Evolutionary conservation across 2,888 invertebrate genomes (phyloP).

Genomic region (Cosmia trapezina): DNA sequence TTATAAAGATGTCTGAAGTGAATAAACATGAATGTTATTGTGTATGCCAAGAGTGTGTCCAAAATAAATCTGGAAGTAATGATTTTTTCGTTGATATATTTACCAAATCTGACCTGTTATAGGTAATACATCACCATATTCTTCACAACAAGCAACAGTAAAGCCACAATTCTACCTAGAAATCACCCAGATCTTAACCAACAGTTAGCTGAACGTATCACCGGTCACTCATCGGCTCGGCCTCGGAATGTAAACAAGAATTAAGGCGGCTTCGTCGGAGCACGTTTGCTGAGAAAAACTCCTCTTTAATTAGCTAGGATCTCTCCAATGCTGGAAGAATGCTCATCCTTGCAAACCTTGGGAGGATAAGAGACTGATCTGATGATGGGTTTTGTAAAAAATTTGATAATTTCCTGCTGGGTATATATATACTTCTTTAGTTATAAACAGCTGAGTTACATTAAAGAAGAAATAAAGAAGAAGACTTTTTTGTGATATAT

Average conservation of each 20-base stretch:
- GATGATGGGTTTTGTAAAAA: slow-evolving; percentile 2
- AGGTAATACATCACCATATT: no score
- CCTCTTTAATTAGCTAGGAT: slow-evolving; percentile 57
- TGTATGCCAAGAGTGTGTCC: neutral
- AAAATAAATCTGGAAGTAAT: neutral
- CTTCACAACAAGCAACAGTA: no score
- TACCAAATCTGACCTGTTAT: neutral
- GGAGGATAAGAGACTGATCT: slow-evolving; percentile 7
- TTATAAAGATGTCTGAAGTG: neutral
- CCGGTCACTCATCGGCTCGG: slow-evolving; percentile 37
- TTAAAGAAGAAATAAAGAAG: no score
- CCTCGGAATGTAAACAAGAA: slow-evolving; percentile 62
- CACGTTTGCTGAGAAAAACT: slow-evolving; percentile 61
- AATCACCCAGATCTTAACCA: slow-evolving; percentile 10
- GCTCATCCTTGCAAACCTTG: slow-evolving; percentile 51
- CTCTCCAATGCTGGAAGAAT: slow-evolving; percentile 53
- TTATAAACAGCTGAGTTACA: neutral
- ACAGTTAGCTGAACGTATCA: slow-evolving; percentile 36
- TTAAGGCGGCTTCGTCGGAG: slow-evolving; percentile 45
- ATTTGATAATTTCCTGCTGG: neutral
- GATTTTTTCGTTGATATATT: neutral
- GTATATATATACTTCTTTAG: neutral
- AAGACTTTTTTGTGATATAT: neutral
- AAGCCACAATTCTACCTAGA: neutral
- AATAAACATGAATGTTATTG: neutral